Evolutionary conservation across 2,113 vertebrate species (phyloP).

Genomic region (Misgurnus mizolepis): DNA sequence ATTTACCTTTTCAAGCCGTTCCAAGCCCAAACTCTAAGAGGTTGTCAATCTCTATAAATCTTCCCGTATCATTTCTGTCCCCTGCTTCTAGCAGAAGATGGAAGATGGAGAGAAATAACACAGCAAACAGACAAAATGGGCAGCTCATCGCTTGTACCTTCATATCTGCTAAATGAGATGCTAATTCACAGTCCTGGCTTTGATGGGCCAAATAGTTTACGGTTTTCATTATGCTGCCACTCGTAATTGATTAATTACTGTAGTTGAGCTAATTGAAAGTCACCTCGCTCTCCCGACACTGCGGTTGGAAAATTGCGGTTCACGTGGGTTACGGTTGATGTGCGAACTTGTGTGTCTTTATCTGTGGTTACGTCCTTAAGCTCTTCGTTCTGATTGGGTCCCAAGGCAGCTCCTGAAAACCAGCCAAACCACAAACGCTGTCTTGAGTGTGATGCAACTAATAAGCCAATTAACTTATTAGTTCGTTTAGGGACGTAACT

Average conservation of each 20-base stretch:
- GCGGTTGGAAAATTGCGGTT: slow-evolving; percentile 51
- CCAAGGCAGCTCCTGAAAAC: slow-evolving; percentile 61
- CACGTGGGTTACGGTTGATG: slow-evolving; percentile 49
- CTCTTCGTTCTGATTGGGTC: slow-evolving; percentile 13
- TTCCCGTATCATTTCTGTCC: slow-evolving; percentile 55
- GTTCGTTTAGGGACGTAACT: slow-evolving; percentile 71
- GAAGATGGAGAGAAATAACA: neutral
- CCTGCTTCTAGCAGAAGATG: slow-evolving; percentile 17
- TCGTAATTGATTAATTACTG: slow-evolving; percentile 73
- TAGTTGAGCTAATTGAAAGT: slow-evolving; percentile 74
- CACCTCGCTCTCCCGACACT: slow-evolving; percentile 66
- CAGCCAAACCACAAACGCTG: slow-evolving; percentile 64
- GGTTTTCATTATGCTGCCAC: slow-evolving; percentile 64
- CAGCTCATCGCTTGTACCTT: neutral
- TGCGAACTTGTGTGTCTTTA: slow-evolving; percentile 45
- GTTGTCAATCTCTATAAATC: slow-evolving; percentile 56
- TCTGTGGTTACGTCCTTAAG: slow-evolving; percentile 20
- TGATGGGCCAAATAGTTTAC: slow-evolving; percentile 52
- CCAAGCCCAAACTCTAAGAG: slow-evolving; percentile 44
- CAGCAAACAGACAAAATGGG: neutral
- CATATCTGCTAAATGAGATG: slow-evolving; percentile 4
- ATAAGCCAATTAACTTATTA: slow-evolving; percentile 80
- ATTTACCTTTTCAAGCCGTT: slow-evolving; percentile 40
- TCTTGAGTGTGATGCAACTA: slow-evolving; percentile 68
- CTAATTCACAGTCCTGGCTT: slow-evolving; percentile 39